Evolutionary conservation across 2,113 vertebrate species (phyloP).

Genomic region (Pachyramphus minor): DNA sequence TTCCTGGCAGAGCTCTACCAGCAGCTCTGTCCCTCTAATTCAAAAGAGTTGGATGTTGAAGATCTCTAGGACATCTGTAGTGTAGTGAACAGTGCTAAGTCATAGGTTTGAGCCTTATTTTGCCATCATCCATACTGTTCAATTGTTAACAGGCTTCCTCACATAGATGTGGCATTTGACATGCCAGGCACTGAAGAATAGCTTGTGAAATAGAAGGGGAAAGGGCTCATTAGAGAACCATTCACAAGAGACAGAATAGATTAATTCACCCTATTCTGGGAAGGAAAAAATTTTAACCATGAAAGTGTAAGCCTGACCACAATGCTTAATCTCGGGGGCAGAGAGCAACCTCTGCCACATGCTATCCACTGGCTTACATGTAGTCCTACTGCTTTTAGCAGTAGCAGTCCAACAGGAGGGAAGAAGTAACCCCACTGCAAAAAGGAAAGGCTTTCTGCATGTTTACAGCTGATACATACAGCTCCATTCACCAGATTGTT

Average conservation of each 20-base stretch:
- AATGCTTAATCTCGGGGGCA: not conserved
- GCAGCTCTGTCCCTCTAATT: not conserved
- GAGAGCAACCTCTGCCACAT: not conserved
- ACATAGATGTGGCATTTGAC: not conserved
- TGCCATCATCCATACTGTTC: not conserved
- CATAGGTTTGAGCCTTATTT: not conserved
- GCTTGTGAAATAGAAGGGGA: not conserved
- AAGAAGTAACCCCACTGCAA: not conserved
- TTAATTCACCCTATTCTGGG: accelerated
- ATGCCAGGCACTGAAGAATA: not conserved
- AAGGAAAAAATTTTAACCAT: not conserved
- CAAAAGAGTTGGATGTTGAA: not conserved
- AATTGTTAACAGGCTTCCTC: not conserved
- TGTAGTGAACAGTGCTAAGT: not conserved
- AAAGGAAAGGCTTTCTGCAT: not conserved
- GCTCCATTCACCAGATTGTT: not conserved
- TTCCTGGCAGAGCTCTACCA: not conserved
- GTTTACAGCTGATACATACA: not conserved
- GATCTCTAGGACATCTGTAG: not conserved
- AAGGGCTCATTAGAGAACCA: not conserved
- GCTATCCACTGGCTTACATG: not conserved
- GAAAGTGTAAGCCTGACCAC: not conserved
- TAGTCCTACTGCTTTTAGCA: not conserved
- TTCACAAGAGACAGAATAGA: not conserved
- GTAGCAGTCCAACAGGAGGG: not conserved